phyloP scores from a whole-genome alignment of 1,140 invertebrate genomes.

The Drosophila simulans region DNA sequence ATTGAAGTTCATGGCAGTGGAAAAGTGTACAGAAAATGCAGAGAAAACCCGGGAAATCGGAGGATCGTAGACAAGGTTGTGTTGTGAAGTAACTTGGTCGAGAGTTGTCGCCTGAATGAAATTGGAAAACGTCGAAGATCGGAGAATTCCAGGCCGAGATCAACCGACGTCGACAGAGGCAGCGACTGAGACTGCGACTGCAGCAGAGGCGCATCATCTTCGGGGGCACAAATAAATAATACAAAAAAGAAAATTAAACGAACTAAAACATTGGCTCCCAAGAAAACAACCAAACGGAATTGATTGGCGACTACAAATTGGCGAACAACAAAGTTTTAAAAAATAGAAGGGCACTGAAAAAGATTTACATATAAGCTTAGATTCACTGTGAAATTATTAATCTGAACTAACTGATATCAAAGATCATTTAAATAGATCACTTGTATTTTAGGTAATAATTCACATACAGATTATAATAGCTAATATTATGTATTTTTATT shows the following conservation, averaged over 20 bases:
- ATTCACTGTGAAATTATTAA: too few relatives aligned
- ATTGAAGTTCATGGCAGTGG: conserved; percentile 71
- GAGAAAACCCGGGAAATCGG: conserved; percentile 13
- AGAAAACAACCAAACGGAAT: conserved; percentile 7
- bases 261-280: conserved; percentile 7
- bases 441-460: too few relatives aligned
- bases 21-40: background rate
- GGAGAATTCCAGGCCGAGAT: conserved; percentile 32
- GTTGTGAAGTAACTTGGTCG: conserved; percentile 45
- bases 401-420: too few relatives aligned
- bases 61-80: background rate
- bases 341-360: conserved; percentile 3
- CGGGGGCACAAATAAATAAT: conserved; percentile 2
- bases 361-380: background rate
- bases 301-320: conserved; percentile 14
- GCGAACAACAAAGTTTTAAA: conserved; percentile 15
- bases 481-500: too few relatives aligned
- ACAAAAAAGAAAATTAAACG: background rate
- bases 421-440: too few relatives aligned
- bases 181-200: conserved; percentile 9
- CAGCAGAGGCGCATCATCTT: conserved; percentile 27
- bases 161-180: conserved; percentile 4
- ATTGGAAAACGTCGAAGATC: conserved; percentile 29
- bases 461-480: too few relatives aligned
- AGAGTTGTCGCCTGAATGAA: conserved; percentile 56